These are phyloP conservation scores for Musca domestica DNA, from an alignment of 1,140 invertebrate species.

Conservation along the genomic window DNA sequence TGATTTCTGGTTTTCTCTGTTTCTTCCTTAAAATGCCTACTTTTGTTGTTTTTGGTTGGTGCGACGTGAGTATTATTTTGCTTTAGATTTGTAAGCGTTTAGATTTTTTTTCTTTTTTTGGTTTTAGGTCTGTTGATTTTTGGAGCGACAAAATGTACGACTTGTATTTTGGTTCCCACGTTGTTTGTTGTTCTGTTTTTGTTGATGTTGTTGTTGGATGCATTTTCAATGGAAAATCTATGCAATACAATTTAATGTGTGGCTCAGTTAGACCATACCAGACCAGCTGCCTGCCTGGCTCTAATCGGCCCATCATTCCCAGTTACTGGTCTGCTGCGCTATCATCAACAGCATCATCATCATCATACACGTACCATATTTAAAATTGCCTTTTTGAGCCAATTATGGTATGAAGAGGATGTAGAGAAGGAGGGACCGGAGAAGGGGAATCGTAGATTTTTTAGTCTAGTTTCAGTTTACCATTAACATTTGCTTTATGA, in stretches of 20 bases:
- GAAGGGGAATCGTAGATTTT: no score
- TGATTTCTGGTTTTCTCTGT: neutral
- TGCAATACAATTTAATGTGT: conserved; percentile 4
- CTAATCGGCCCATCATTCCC: no score
- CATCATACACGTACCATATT: conserved; percentile 19
- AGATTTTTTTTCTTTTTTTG: neutral
- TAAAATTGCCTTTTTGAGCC: conserved; percentile 7
- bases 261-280: no score
- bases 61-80: no score
- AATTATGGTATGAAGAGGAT: conserved; percentile 7
- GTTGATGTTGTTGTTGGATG: neutral
- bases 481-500: no score
- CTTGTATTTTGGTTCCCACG: conserved; percentile 18
- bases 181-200: conserved; percentile 10
- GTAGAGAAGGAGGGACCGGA: no score
- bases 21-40: conserved; percentile 14
- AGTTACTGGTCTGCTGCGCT: neutral
- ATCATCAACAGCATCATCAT: neutral
- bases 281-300: no score
- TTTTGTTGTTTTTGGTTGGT: neutral
- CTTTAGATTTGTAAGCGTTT: neutral
- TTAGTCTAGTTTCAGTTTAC: no score
- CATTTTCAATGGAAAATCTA: conserved; percentile 5
- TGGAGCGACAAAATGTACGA: conserved; percentile 9
- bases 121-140: neutral